Evolutionary conservation across 2,113 vertebrate genomes (phyloP).

Genomic region (Danio rerio): DNA sequence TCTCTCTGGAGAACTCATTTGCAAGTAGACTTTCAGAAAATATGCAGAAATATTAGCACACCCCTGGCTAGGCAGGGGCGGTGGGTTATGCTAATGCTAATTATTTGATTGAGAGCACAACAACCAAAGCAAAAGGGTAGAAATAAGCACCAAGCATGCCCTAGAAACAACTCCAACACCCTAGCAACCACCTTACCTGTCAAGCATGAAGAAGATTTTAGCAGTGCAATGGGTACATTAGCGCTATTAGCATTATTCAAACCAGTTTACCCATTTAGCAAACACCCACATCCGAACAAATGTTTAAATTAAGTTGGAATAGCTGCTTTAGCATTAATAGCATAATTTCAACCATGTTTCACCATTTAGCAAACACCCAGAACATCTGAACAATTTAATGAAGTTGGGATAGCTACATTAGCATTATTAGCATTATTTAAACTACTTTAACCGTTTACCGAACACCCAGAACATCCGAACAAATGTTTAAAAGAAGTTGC

Average conservation of each 20-base stretch:
- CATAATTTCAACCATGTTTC: not conserved
- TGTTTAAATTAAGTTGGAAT: no score
- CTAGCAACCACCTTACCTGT: no score
- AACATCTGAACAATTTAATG: not conserved
- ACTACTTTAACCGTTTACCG: no score
- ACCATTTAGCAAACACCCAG: not conserved
- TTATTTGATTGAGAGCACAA: not conserved
- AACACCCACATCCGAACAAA: not conserved
- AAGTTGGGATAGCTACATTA: not conserved
- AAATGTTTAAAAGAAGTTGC: not conserved
- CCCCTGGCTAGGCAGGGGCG: not conserved
- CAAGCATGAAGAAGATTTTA: no score
- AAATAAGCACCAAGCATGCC: not conserved
- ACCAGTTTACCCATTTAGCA: no score
- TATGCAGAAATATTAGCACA: not conserved
- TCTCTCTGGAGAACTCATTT: slow-evolving; percentile 24
- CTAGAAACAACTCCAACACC: not conserved
- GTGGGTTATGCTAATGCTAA: slow-evolving; percentile 9
- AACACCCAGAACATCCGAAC: not conserved
- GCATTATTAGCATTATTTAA: no score
- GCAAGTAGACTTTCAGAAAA: slow-evolving; percentile 17
- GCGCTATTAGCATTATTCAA: no score
- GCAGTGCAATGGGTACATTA: no score
- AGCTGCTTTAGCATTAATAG: no score
- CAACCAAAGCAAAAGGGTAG: not conserved